These are phyloP conservation scores for Melanerpes aurifrons DNA, from an alignment of 2,113 vertebrate species.

Conservation along the genomic window DNA sequence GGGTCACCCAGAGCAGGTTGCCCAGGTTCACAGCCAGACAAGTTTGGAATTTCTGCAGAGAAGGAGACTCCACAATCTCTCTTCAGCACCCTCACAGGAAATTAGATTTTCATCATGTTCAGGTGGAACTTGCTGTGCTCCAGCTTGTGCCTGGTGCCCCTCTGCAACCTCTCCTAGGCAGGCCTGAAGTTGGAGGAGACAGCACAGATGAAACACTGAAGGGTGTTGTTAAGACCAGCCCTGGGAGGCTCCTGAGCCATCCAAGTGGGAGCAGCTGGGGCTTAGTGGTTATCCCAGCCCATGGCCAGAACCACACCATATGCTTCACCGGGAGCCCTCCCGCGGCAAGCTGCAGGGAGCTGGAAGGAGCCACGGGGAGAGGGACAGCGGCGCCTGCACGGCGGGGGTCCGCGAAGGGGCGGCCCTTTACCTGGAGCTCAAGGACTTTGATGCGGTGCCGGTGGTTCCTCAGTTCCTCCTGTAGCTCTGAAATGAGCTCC, in stretches of 20 bases:
- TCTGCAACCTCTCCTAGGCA: not conserved
- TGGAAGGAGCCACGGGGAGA: not conserved
- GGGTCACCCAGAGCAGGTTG: not conserved
- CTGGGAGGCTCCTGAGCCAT: not conserved
- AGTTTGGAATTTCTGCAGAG: too few species aligned
- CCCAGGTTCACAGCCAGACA: too few species aligned
- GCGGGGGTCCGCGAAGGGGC: fast-evolving
- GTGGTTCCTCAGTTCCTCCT: slow-evolving; percentile 86
- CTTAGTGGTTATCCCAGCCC: not conserved
- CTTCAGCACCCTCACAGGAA: not conserved
- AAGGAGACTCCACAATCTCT: too few species aligned
- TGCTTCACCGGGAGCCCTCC: fast-evolving
- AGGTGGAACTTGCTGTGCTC: not conserved
- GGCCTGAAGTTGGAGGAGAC: not conserved
- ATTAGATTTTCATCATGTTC: not conserved
- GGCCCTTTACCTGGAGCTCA: slow-evolving; percentile 75
- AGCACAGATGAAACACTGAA: not conserved
- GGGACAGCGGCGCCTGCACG: fast-evolving
- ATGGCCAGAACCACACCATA: fast-evolving
- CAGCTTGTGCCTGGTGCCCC: not conserved
- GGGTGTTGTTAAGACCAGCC: not conserved
- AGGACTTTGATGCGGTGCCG: slow-evolving; percentile 83
- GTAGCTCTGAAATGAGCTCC: slow-evolving; percentile 83
- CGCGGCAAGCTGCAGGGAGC: not conserved
- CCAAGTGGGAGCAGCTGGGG: not conserved